Conservation (phyloP, 2,113 vertebrate genomes). For the Triplophysa siluroides region DNA sequence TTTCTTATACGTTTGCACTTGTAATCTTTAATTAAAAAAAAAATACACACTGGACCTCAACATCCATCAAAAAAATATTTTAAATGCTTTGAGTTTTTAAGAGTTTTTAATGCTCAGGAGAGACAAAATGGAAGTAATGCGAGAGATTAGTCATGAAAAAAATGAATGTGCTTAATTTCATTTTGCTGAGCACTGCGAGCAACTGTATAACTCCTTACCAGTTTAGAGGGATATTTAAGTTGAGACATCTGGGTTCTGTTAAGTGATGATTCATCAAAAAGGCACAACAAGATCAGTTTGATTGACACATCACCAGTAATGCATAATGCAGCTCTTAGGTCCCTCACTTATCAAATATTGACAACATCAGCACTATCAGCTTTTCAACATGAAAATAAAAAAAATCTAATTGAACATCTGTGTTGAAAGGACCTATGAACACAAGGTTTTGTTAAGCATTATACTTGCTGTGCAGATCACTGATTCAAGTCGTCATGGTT, state of each 20-base stretch:
- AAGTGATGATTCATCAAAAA: constrained; percentile 55
- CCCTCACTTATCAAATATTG: constrained; percentile 35
- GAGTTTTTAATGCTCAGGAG: no score
- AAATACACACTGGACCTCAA: no score
- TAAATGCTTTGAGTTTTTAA: no score
- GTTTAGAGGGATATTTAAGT: constrained; percentile 55
- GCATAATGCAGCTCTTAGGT: constrained; percentile 31
- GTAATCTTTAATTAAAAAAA: no score
- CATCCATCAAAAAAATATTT: no score
- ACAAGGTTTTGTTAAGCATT: background rate
- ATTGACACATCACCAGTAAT: constrained; percentile 23
- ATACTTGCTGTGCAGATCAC: background rate
- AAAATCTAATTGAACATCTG: background rate
- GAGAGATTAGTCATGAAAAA: background rate
- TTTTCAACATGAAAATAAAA: constrained; percentile 51
- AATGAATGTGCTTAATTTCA: background rate
- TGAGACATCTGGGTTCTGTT: constrained; percentile 60
- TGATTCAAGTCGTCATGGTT: background rate
- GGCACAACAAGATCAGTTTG: constrained; percentile 45
- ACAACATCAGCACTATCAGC: constrained; percentile 40
- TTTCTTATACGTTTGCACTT: no score
- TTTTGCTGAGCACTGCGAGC: background rate
- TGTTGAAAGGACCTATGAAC: background rate
- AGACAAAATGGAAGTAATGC: background rate
- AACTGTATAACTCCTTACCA: background rate